phyloP scores from a whole-genome alignment of 2,888 invertebrate species.

The Bellardia pandia region DNA sequence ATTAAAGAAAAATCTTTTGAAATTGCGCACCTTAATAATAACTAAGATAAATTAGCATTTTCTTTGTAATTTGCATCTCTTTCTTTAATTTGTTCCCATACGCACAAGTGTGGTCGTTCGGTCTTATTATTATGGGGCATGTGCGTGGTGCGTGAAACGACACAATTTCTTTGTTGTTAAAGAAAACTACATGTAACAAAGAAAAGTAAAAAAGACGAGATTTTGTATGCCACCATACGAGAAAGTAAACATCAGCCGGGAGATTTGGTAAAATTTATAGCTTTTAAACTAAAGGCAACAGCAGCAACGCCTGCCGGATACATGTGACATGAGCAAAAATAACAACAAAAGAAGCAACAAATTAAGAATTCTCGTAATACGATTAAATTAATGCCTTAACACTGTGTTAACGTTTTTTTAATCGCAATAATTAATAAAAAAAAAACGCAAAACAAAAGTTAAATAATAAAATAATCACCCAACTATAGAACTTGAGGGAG shows the following conservation, averaged over 20 bases:
- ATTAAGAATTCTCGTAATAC: conserved; percentile 40
- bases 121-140: conserved; percentile 29
- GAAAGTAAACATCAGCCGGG: conserved; percentile 20
- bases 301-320: conserved; percentile 66
- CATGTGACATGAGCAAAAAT: conserved; percentile 73
- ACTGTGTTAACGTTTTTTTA: conserved; percentile 69
- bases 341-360: conserved; percentile 41
- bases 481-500: conserved; percentile 34
- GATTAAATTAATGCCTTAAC: conserved; percentile 55
- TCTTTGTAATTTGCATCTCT: conserved; percentile 10
- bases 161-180: conserved; percentile 52
- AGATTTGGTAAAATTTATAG: conserved; percentile 67
- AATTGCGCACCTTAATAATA: neutral
- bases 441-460: conserved; percentile 21
- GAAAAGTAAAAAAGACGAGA: conserved; percentile 64
- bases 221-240: conserved; percentile 42
- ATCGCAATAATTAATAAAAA: conserved; percentile 63
- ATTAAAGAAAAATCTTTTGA: neutral
- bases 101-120: conserved; percentile 27
- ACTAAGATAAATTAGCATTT: neutral
- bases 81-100: neutral
- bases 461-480: conserved; percentile 37
- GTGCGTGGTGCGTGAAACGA: conserved; percentile 16
- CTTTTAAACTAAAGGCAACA: conserved; percentile 40
- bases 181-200: conserved; percentile 57